Percentiles rank a stretch among this genome's conserved stretches.
Evolutionary conservation across 2,113 vertebrate genomes (phyloP).

Genomic region (Otus sunia): DNA sequence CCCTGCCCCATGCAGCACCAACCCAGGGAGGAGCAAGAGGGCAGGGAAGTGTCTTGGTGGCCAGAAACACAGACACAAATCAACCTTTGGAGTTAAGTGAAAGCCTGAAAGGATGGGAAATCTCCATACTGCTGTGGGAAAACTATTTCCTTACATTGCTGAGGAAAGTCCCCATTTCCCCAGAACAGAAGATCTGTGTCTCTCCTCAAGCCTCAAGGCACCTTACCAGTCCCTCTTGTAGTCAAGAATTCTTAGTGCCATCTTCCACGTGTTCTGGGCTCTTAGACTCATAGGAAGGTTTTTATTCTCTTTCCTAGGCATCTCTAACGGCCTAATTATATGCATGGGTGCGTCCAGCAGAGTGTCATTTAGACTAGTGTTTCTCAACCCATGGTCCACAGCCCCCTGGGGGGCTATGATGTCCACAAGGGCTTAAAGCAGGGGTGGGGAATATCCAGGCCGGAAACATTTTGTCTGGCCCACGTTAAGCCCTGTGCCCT

Average conservation of each 20-base stretch:
- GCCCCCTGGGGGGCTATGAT: neutral
- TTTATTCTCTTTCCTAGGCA: neutral
- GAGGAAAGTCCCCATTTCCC: no score
- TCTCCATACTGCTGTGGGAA: no score
- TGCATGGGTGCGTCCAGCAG: neutral
- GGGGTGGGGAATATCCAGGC: no score
- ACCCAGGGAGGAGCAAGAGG: neutral
- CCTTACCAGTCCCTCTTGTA: neutral
- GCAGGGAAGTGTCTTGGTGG: no score
- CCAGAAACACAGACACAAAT: neutral
- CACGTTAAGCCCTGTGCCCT: no score
- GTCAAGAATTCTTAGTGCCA: neutral
- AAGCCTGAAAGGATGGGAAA: neutral
- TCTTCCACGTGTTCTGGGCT: neutral
- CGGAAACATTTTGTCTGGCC: no score
- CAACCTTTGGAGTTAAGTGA: neutral
- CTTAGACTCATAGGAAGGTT: neutral
- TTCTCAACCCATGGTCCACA: no score
- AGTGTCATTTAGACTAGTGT: neutral
- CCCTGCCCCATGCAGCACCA: accelerated
- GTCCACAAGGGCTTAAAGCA: no score
- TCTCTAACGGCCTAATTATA: neutral
- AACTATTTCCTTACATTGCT: neutral
- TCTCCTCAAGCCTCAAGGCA: neutral
- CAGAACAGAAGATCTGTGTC: neutral